phyloP scores from a whole-genome alignment of 2,888 invertebrate species.

The Pseudococcus longispinus region DNA sequence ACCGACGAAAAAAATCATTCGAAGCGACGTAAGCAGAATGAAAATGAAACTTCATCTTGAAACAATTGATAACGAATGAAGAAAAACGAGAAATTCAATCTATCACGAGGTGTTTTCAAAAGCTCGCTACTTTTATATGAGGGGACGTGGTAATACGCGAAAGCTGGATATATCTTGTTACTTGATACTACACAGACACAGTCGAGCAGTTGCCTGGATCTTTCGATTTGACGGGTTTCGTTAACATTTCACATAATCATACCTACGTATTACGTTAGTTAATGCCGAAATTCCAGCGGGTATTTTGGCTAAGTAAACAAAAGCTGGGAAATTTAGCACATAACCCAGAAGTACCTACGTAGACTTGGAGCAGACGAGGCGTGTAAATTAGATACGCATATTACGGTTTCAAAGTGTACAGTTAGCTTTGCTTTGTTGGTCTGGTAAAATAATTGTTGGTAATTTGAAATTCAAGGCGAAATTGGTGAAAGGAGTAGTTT shows the following conservation, averaged over 20 bases:
- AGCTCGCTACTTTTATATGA: not conserved
- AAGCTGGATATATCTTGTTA: conserved; percentile 1
- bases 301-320: not conserved
- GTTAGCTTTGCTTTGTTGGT: too few relatives aligned
- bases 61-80: conserved; percentile 1
- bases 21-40: not conserved
- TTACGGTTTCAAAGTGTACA: not conserved
- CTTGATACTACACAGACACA: not conserved
- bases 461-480: too few relatives aligned
- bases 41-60: not conserved
- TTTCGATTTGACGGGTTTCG: not conserved
- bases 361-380: not conserved
- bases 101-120: not conserved
- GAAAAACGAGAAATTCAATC: not conserved
- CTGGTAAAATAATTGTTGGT: too few relatives aligned
- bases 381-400: not conserved
- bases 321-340: not conserved
- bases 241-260: not conserved
- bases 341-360: not conserved
- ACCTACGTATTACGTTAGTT: not conserved
- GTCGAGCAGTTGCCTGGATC: not conserved
- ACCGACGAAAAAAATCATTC: not conserved
- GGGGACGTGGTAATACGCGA: not conserved
- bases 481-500: too few relatives aligned
- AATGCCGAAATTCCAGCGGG: not conserved